These are phyloP conservation scores for Himalopsyche japonica DNA, from an alignment of 2,888 invertebrate species.

Conservation along the genomic window DNA sequence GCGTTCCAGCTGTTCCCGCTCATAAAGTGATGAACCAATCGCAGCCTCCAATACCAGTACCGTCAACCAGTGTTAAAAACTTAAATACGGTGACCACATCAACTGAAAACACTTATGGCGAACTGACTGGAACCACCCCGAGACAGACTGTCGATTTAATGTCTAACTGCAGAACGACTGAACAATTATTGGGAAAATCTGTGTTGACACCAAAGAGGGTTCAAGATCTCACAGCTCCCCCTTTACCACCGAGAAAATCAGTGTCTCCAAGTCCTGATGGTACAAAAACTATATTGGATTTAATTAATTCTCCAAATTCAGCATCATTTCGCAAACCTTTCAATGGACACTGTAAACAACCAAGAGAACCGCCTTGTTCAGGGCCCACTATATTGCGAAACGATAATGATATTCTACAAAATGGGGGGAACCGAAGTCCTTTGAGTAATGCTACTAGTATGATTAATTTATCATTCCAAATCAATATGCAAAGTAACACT, in stretches of 20 bases:
- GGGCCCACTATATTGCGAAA: not conserved
- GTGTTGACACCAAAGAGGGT: constrained; percentile 28
- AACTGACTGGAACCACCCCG: constrained; percentile 15
- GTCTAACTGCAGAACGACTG: not conserved
- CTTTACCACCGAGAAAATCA: constrained; percentile 64
- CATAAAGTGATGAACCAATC: constrained; percentile 25
- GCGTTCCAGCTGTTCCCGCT: constrained; percentile 36
- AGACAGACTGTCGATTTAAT: constrained; percentile 19
- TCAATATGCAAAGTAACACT: not conserved
- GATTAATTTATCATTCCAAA: constrained; percentile 35
- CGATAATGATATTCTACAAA: constrained; percentile 17
- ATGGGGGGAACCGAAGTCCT: constrained; percentile 35
- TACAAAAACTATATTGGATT: constrained; percentile 43
- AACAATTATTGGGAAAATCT: constrained; percentile 11
- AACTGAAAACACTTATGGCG: constrained; percentile 37
- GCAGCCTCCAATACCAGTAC: constrained; percentile 5
- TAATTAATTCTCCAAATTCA: constrained; percentile 26
- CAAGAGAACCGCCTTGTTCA: constrained; percentile 20
- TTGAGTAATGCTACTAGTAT: constrained; percentile 36
- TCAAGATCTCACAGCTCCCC: constrained; percentile 50
- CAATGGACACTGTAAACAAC: constrained; percentile 19
- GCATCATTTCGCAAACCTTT: not conserved
- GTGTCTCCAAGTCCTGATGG: constrained; percentile 49
- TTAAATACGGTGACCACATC: constrained; percentile 27
- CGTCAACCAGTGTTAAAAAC: constrained; percentile 27